phyloP scores from a whole-genome alignment of 2,888 invertebrate species.

The Teinopalpus imperialis region DNA sequence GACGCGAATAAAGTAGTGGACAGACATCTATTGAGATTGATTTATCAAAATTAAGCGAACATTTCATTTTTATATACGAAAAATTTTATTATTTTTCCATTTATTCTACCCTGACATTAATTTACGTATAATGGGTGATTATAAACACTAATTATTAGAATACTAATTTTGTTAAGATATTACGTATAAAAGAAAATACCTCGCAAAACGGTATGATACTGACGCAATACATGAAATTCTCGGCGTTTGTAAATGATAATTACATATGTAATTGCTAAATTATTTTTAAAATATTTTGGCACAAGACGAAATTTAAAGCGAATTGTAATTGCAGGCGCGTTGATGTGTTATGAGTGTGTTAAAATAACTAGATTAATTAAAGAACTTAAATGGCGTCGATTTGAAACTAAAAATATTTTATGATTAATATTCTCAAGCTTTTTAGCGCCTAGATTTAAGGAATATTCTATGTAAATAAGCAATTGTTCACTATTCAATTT shows the following conservation, averaged over 20 bases:
- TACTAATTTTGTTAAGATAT: conserved; percentile 68
- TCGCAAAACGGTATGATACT: conserved; percentile 9
- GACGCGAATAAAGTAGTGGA: conserved; percentile 64
- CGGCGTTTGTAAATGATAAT: conserved; percentile 11
- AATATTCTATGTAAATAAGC: conserved; percentile 10
- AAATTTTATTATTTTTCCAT: conserved; percentile 60
- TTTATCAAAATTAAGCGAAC: conserved; percentile 68
- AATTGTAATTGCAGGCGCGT: conserved; percentile 36
- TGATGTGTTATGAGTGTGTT: conserved; percentile 2
- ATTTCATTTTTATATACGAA: conserved; percentile 61
- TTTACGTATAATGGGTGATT: conserved; percentile 92
- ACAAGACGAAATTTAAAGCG: conserved; percentile 69
- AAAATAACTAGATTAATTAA: conserved; percentile 3
- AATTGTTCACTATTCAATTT: conserved; percentile 4
- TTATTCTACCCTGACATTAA: conserved; percentile 90
- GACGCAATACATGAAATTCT: conserved; percentile 6
- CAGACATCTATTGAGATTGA: conserved; percentile 65
- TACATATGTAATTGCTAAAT: conserved; percentile 29
- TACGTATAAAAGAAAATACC: conserved; percentile 58
- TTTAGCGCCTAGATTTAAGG: conserved; percentile 5
- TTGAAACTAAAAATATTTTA: neutral
- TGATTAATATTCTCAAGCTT: neutral
- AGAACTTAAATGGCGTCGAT: conserved; percentile 1
- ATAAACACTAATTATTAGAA: conserved; percentile 71
- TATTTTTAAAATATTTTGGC: conserved; percentile 68